Percentiles rank a stretch among this genome's conserved stretches.
Conservation (phyloP, 2,797 vertebrate genomes). For the Brachyrhaphis roseni region DNA sequence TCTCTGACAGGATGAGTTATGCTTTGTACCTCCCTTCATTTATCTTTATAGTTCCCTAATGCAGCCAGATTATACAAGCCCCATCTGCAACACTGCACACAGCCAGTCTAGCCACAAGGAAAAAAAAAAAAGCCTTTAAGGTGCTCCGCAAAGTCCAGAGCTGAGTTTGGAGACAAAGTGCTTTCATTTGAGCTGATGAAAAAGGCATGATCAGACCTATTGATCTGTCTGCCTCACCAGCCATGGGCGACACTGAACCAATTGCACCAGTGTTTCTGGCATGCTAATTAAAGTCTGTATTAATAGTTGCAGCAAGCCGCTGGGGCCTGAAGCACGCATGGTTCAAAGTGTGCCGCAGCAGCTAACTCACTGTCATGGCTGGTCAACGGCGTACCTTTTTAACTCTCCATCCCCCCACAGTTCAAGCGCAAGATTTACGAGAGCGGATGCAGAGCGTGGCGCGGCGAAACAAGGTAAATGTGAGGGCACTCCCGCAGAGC, state of each 20-base stretch:
- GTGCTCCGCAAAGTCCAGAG: conserved; percentile 65
- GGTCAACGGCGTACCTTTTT: conserved; percentile 57
- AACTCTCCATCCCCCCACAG: conserved; percentile 38
- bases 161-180: conserved; percentile 78
- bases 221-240: conserved; percentile 75
- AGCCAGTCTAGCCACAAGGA: conserved; percentile 46
- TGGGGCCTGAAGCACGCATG: conserved; percentile 56
- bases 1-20: conserved; percentile 84
- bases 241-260: conserved; percentile 75
- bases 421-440: conserved; percentile 61
- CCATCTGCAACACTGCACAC: conserved; percentile 69
- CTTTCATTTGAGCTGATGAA: conserved; percentile 83
- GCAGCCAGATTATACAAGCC: conserved; percentile 80
- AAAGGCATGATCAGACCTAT: conserved; percentile 83
- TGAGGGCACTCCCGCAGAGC: conserved; percentile 40
- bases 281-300: conserved; percentile 83
- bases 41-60: conserved; percentile 84
- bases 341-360: conserved; percentile 46
- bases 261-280: conserved; percentile 76
- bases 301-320: conserved; percentile 78
- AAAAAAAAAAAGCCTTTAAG: conserved; percentile 59
- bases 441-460: conserved; percentile 38
- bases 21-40: conserved; percentile 77
- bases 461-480: conserved; percentile 48
- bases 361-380: conserved; percentile 62